Base-by-base conservation (phyloP, 2,113 vertebrate genomes). In the Scomber scombrus region DNA sequence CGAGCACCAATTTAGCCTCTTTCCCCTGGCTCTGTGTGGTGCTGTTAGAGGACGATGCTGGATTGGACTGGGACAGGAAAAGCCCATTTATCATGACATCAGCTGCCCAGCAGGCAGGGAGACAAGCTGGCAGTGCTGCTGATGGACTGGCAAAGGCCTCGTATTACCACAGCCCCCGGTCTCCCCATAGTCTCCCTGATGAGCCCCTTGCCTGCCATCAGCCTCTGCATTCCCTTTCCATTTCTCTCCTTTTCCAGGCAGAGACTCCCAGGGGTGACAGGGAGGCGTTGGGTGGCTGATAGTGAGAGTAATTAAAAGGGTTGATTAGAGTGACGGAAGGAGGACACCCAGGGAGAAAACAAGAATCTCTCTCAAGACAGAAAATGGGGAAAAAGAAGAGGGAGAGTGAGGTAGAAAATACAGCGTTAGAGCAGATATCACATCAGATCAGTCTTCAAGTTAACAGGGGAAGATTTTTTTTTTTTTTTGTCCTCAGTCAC, bases 291-390 rank as follows among this genome's bases (percentile, higher is more conserved):
- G 84, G 80, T 64, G 78, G 90, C 78, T 69, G 78, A 86, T 86
- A 84, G 87, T 61, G 60, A 80, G 71, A 64, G 85, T 93, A 92
- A 93, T 94, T 94, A 93, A 93, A 92, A 83, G 67, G 66, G 64
- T 78, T 92, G 85, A 92, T 93, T 90, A 91, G 87, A 92, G 74
- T 92, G 93, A 93, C 78, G 71, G 88, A 93, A 92, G 34, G 87
- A 90, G 89, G 84, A 88, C 87, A 80, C 75, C 63, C 55, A 73
- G 75, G 47, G 81, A 87, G 75, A 83, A 84, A 79, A 88, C 69
- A 75, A 87, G 61, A 65, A 64, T 80, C 15, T 75, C 65, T 80
- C 55, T 50, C 56, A 73, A 77, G 66, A 70, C 45, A 11, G 57
- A 63, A 34, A 69, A 26, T 23, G 26, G 40, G 40, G 16, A 19